Evolutionary conservation across 2,797 vertebrate genomes (phyloP).

Genomic region (Apogon hyalosoma): DNA sequence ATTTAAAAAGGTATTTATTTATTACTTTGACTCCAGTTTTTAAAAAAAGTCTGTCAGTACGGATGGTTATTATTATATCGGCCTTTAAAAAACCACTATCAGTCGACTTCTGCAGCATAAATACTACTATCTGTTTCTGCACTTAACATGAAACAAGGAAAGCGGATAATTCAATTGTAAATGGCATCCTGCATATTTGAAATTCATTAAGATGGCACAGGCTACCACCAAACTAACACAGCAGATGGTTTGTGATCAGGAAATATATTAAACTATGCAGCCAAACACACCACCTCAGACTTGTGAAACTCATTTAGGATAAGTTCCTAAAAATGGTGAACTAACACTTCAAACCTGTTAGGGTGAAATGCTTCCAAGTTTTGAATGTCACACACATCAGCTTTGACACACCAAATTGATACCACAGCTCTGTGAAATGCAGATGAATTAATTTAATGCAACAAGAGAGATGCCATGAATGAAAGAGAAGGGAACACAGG

Average conservation of each 20-base stretch:
- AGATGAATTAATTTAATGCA: conserved; percentile 68
- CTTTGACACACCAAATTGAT: conserved; percentile 58
- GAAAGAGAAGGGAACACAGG: conserved; percentile 48
- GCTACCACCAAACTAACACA: conserved; percentile 48
- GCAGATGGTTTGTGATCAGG: conserved; percentile 55
- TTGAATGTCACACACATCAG: conserved; percentile 48
- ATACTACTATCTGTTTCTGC: conserved; percentile 20
- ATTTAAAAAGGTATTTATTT: too few relatives aligned
- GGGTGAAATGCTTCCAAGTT: too few relatives aligned
- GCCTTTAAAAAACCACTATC: too few relatives aligned
- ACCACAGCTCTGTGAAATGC: conserved; percentile 38
- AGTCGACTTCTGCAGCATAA: background rate
- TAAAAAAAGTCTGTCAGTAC: too few relatives aligned
- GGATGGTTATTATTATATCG: too few relatives aligned
- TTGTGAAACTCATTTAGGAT: conserved; percentile 29
- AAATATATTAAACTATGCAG: conserved; percentile 53
- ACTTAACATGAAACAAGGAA: conserved; percentile 21
- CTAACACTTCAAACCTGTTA: too few relatives aligned
- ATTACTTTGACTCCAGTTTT: too few relatives aligned
- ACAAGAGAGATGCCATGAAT: conserved; percentile 60
- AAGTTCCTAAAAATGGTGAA: too few relatives aligned
- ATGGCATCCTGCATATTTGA: conserved; percentile 24
- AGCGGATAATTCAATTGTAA: conserved; percentile 25
- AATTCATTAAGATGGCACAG: conserved; percentile 27
- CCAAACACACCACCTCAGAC: conserved; percentile 19